Conservation (phyloP, 2,113 vertebrate genomes). For the Paratilapia polleni region DNA sequence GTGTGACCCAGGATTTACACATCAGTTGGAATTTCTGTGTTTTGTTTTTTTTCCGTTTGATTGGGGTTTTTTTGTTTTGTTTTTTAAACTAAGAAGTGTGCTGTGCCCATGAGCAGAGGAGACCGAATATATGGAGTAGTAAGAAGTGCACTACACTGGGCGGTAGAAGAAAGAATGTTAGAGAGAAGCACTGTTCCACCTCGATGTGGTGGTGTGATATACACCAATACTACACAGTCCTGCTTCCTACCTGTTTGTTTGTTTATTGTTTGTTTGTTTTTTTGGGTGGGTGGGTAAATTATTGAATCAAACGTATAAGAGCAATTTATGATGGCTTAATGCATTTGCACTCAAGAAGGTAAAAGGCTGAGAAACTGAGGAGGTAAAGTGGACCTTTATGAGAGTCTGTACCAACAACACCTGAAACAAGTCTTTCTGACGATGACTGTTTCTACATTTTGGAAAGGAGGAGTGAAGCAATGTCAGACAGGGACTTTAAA, state of each 20-base stretch:
- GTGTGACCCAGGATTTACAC: slow-evolving; percentile 38
- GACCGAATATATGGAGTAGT: slow-evolving; percentile 31
- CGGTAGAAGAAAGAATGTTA: slow-evolving; percentile 33
- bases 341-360: slow-evolving; percentile 78
- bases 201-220: slow-evolving; percentile 47
- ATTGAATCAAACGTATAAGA: slow-evolving; percentile 68
- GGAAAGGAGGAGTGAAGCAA: slow-evolving; percentile 12
- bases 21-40: slow-evolving; percentile 10
- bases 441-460: slow-evolving; percentile 47
- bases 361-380: slow-evolving; percentile 27
- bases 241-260: slow-evolving; percentile 58
- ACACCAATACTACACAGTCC: slow-evolving; percentile 53
- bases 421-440: slow-evolving; percentile 37
- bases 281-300: slow-evolving; percentile 65
- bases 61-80: background rate
- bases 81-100: background rate
- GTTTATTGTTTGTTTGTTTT: slow-evolving; percentile 20
- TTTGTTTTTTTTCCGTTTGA: slow-evolving; percentile 4
- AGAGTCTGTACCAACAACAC: slow-evolving; percentile 46
- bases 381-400: slow-evolving; percentile 53
- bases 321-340: slow-evolving; percentile 74
- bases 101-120: slow-evolving; percentile 18
- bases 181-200: slow-evolving; percentile 59
- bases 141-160: slow-evolving; percentile 60
- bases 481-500: slow-evolving; percentile 49